phyloP scores from a whole-genome alignment of 2,797 vertebrate genomes.

The Decapterus maruadsi region DNA sequence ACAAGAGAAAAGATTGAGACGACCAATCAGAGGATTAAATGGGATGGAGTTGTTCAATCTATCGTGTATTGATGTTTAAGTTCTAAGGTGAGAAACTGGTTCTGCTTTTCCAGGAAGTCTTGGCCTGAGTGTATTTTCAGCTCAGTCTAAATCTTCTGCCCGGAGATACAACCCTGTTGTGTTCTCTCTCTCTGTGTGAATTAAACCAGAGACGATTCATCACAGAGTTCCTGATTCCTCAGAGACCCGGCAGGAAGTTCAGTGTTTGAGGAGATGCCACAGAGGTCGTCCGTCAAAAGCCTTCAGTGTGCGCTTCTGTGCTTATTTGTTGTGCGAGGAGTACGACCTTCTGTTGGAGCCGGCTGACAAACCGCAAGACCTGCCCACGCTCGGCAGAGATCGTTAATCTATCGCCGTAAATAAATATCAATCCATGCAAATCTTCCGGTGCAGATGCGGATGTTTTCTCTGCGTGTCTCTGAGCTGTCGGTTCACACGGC shows the following conservation, averaged over 20 bases:
- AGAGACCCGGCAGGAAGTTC: neutral
- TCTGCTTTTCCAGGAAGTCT: no score
- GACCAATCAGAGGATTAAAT: no score
- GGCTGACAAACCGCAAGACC: neutral
- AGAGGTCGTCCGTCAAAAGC: neutral
- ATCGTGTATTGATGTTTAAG: no score
- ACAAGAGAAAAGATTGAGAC: no score
- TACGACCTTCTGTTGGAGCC: neutral
- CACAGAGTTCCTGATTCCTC: no score
- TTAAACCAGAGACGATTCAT: no score
- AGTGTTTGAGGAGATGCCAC: neutral
- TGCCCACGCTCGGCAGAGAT: neutral
- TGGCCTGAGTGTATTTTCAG: no score
- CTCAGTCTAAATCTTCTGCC: no score
- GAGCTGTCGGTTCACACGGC: neutral
- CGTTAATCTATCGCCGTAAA: neutral
- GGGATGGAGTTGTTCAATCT: no score
- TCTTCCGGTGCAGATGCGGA: neutral
- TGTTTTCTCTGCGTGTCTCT: neutral
- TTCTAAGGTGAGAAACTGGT: no score
- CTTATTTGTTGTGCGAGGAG: neutral
- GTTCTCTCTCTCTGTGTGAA: no score
- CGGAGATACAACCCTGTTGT: no score
- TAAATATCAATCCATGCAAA: neutral
- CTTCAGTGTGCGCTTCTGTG: neutral